Percentiles rank a stretch among this genome's conserved stretches.
Evolutionary conservation across 1,140 invertebrate genomes (phyloP).

Genomic region (Dolichoris vasculosae): DNA sequence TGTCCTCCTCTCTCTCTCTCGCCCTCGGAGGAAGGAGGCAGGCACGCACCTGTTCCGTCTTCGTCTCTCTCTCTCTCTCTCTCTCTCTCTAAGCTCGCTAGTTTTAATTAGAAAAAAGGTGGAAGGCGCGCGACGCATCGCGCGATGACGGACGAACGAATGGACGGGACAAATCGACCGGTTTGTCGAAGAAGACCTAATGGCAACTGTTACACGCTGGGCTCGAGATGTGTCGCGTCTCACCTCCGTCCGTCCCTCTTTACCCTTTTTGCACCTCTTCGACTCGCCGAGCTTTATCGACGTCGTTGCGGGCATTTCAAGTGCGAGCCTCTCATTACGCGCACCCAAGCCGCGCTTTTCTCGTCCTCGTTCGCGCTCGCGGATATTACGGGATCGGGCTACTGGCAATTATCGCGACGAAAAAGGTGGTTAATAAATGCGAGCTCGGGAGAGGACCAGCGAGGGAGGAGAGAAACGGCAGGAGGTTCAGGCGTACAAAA

Average conservation of each 20-base stretch:
- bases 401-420: slow-evolving; percentile 42
- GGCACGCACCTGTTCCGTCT: neutral
- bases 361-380: neutral
- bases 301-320: neutral
- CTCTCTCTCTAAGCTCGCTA: neutral
- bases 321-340: slow-evolving; percentile 34
- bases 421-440: slow-evolving; percentile 42
- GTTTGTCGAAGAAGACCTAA: slow-evolving; percentile 51
- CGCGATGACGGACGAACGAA: slow-evolving; percentile 15
- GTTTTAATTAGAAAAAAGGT: slow-evolving; percentile 12
- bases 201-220: slow-evolving; percentile 30
- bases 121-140: neutral
- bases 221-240: neutral
- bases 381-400: slow-evolving; percentile 1
- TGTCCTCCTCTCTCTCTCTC: no score
- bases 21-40: neutral
- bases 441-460: neutral
- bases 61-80: neutral
- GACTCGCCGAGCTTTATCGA: slow-evolving; percentile 12
- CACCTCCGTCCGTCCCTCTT: slow-evolving; percentile 9
- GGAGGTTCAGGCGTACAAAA: neutral
- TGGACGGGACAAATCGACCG: slow-evolving; percentile 44
- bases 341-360: neutral
- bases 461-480: neutral
- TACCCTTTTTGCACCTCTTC: neutral